A percentile compares a stretch with the other conserved stretches of the same genome.
phyloP scores from a whole-genome alignment of 2,113 vertebrate genomes.

The Paracanthobrama guichenoti region DNA sequence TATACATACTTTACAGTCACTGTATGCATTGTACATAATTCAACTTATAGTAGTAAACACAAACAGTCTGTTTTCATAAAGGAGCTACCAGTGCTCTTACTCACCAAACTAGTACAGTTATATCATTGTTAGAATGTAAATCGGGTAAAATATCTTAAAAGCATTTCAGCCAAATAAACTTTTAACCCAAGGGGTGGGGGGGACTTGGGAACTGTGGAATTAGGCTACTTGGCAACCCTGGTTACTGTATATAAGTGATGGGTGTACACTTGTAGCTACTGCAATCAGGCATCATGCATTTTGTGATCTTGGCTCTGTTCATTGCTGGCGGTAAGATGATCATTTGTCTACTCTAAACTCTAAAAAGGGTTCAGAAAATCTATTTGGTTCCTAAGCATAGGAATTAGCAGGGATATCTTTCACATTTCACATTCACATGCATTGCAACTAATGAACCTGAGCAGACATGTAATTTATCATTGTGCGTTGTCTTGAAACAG shows the following conservation, averaged over 20 bases:
- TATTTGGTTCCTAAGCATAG: neutral
- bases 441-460: neutral
- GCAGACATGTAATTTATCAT: neutral
- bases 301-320: conserved; percentile 75
- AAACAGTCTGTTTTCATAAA: no score
- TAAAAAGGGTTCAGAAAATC: neutral
- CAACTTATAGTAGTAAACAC: no score
- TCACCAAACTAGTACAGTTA: no score
- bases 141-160: no score
- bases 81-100: no score
- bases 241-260: conserved; percentile 58
- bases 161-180: no score
- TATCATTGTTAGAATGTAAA: no score
- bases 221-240: no score
- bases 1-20: no score
- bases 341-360: neutral
- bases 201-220: no score
- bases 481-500: conserved; percentile 59
- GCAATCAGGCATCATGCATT: conserved; percentile 68
- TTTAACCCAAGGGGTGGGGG: no score
- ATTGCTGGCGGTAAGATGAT: conserved; percentile 73
- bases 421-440: neutral
- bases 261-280: neutral
- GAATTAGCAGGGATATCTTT: neutral
- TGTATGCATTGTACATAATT: no score